phyloP scores from a whole-genome alignment of 2,113 vertebrate species.

The Sinocyclocheilus anophthalmus region DNA sequence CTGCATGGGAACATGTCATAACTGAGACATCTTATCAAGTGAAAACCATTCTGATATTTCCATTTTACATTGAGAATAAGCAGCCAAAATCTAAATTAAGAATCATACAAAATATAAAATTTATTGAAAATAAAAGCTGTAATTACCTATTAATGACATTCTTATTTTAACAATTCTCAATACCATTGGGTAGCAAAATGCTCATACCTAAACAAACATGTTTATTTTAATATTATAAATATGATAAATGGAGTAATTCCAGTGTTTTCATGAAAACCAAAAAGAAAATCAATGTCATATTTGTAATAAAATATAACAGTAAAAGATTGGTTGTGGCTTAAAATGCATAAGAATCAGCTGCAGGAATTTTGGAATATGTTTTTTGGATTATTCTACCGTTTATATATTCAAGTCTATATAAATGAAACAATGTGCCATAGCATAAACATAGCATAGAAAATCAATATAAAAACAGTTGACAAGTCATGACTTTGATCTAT shows the following conservation, averaged over 20 bases:
- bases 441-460: constrained; percentile 6
- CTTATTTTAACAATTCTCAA: neutral
- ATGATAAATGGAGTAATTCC: constrained; percentile 24
- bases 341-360: neutral
- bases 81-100: neutral
- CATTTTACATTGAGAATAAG: neutral
- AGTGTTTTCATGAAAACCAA: constrained; percentile 29
- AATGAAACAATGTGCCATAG: neutral
- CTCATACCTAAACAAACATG: constrained; percentile 10
- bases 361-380: neutral
- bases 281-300: neutral
- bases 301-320: constrained; percentile 5
- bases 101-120: constrained; percentile 30
- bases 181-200: constrained; percentile 2
- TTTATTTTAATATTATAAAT: constrained; percentile 27
- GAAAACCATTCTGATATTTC: neutral
- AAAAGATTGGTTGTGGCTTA: constrained; percentile 4
- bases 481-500: neutral
- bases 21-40: neutral
- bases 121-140: constrained; percentile 9
- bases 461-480: neutral
- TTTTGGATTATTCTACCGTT: constrained; percentile 1
- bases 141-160: neutral
- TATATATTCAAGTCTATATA: neutral
- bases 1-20: neutral